Evolutionary conservation across 2,113 vertebrate genomes (phyloP).

Genomic region (Rhineura floridana): DNA sequence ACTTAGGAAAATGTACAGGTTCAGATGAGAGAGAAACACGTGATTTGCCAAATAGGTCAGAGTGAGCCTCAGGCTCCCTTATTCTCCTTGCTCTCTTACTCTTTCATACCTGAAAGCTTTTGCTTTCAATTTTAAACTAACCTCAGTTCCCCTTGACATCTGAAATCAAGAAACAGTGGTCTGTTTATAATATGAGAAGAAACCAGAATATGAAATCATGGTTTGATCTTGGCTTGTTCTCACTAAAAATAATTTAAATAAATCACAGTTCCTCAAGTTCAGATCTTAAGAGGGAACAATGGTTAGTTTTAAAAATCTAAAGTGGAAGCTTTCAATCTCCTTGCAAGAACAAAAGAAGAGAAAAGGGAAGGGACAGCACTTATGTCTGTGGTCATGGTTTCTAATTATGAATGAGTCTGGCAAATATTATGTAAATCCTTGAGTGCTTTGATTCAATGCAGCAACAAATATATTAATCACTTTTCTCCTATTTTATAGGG

Average conservation of each 20-base stretch:
- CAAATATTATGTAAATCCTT: conserved; percentile 44
- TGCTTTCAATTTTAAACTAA: not conserved
- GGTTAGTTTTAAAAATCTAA: not conserved
- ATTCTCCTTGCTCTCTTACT: not conserved
- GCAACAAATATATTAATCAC: conserved; percentile 30
- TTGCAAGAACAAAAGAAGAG: not conserved
- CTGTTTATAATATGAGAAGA: not conserved
- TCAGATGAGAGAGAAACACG: too few species aligned
- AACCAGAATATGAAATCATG: not conserved
- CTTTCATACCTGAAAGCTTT: not conserved
- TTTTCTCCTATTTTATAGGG: conserved; percentile 41
- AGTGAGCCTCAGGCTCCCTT: not conserved
- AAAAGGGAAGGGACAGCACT: not conserved
- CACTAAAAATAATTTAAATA: not conserved
- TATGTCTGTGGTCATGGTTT: not conserved
- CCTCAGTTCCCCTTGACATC: not conserved
- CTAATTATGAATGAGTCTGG: not conserved
- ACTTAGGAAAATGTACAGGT: conserved; percentile 37
- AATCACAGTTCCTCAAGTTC: not conserved
- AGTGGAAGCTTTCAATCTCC: not conserved
- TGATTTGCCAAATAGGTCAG: too few species aligned
- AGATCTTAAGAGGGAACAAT: not conserved
- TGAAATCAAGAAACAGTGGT: not conserved
- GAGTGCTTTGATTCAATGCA: conserved; percentile 56
- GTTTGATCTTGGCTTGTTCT: not conserved